Conservation (phyloP, 1,140 invertebrate genomes). For the Drosophila pachea region DNA sequence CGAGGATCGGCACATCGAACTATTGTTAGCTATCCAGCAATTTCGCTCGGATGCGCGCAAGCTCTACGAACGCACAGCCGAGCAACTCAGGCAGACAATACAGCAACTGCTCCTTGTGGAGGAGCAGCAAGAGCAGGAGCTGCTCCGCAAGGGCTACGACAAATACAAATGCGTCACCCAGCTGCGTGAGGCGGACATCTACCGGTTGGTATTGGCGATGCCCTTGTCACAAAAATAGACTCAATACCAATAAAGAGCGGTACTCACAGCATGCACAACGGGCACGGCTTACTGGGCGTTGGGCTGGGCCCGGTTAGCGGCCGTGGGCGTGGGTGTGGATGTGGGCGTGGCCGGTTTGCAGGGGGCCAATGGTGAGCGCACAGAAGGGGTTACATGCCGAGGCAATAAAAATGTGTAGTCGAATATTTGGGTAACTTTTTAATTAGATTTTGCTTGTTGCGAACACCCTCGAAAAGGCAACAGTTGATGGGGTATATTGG, state of each 20-base stretch:
- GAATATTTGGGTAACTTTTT: conserved; percentile 2
- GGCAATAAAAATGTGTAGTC: conserved; percentile 2
- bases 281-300: background rate
- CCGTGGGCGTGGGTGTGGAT: background rate
- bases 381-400: background rate
- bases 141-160: conserved; percentile 44
- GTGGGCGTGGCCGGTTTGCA: background rate
- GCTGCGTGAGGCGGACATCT: conserved; percentile 45
- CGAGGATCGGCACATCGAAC: conserved; percentile 1
- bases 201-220: conserved; percentile 38
- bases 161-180: conserved; percentile 12
- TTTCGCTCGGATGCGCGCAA: conserved; percentile 48
- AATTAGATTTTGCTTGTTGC: conserved; percentile 2
- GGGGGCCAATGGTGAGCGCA: too few relatives aligned
- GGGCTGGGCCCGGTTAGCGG: background rate
- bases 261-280: background rate
- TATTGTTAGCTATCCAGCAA: conserved; percentile 24
- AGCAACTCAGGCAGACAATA: conserved; percentile 22
- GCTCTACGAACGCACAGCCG: conserved; percentile 41
- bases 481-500: background rate
- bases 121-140: conserved; percentile 21
- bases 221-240: background rate
- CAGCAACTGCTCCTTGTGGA: conserved; percentile 41
- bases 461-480: background rate
- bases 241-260: conserved; percentile 1